Evolutionary conservation across 2,797 vertebrate genomes (phyloP).

Genomic region (Rallus crepitans): DNA sequence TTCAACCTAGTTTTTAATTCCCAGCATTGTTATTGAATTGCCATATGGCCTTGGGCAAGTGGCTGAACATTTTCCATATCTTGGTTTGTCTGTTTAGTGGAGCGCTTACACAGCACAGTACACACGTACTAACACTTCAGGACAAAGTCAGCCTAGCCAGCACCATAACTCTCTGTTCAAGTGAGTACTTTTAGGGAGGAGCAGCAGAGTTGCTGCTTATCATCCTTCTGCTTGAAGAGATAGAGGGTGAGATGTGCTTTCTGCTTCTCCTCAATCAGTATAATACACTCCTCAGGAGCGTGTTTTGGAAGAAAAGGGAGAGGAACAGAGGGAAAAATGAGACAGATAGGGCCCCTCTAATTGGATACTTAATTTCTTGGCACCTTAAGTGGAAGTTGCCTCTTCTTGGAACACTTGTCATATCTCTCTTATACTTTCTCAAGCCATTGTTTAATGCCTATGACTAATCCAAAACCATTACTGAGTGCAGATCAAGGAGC

Average conservation of each 20-base stretch:
- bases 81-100: conserved; percentile 22
- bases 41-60: neutral
- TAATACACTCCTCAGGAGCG: neutral
- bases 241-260: neutral
- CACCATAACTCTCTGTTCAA: neutral
- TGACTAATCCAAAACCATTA: neutral
- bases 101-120: conserved; percentile 29
- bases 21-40: conserved; percentile 40
- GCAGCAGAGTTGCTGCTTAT: neutral
- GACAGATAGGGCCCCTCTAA: neutral
- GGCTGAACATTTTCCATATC: conserved; percentile 3
- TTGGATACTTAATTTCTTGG: neutral
- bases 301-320: neutral
- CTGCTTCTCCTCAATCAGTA: neutral
- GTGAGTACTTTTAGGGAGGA: neutral
- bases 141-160: neutral
- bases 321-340: neutral
- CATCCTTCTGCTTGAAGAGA: neutral
- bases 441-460: neutral
- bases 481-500: neutral
- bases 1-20: conserved; percentile 37
- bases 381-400: neutral
- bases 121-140: neutral
- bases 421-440: neutral
- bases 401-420: neutral